Evolutionary conservation across 2,797 vertebrate genomes (phyloP), one percentile per base, ranked within the genome.

Genomic region (Sebastes variabilis): DNA sequence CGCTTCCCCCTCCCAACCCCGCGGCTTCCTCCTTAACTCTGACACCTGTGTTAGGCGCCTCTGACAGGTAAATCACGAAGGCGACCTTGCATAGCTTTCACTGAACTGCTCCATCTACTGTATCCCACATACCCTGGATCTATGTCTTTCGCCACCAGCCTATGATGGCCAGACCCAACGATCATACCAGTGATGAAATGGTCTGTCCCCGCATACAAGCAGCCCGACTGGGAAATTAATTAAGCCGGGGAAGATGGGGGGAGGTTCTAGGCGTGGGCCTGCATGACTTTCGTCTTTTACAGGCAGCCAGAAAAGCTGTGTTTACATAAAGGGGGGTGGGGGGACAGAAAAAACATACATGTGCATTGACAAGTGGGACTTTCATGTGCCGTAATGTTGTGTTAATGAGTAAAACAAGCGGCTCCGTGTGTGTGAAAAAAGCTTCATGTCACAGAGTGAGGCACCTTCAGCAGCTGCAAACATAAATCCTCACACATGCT

Each of bases 141-240:
- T 58, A 59, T 66, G 73, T 92, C 93, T 90, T 84, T 93, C 87
- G 1, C 62, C 90, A 85, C 90, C 77, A 83, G 72, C 66, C 67
- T 64, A 88, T 90, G 91, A 86, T 8, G 81, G 79, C 72, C 72
- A 72, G 81, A 80, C 79, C 66, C 58, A 54, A 36, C n/a, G 24
- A 89, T 87, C 77, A 59, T 25, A 54, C 75, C 25, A 5, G 85
- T 66, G 80, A 89, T 91, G 86, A 93, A 91, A 90, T 74, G 79
- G 62, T 77, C 82, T 87, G 82, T 83, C 88, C 67, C 75, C 24
- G 10, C 25, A 27, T 74, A 77, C 80, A 90, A 83, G 86, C 82
- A 72, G 66, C 38, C 74, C 78, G 79, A 85, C 72, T 80, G 67
- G 80, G 68, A 80, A 91, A 90, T 87, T 72, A 83, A 87, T 89